Evolutionary conservation across 2,888 invertebrate genomes (phyloP).

Genomic region (Willowsia nigromaculata): DNA sequence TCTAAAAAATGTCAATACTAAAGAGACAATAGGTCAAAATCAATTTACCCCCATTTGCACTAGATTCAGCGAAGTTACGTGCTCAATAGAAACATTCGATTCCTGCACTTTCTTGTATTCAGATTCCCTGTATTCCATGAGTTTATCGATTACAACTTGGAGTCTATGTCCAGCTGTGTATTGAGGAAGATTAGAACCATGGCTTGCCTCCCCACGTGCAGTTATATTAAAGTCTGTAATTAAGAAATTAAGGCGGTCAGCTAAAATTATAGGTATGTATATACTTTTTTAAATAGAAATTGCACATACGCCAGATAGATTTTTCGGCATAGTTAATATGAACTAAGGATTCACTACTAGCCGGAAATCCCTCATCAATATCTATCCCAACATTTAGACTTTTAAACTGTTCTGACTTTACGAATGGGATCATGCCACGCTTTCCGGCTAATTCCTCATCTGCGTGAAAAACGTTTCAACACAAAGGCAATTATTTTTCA

Average conservation of each 20-base stretch:
- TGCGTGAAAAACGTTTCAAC: too few species aligned
- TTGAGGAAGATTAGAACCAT: slow-evolving; percentile 89
- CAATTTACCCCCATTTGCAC: slow-evolving; percentile 65
- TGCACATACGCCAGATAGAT: slow-evolving; percentile 91
- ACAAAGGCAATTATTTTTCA: too few species aligned
- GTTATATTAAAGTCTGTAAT: slow-evolving; percentile 87
- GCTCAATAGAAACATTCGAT: slow-evolving; percentile 84
- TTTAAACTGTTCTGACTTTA: slow-evolving; percentile 88
- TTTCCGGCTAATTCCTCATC: too few species aligned
- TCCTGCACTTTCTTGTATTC: slow-evolving; percentile 86
- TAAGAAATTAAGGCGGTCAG: too few species aligned
- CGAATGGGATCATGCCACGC: slow-evolving; percentile 92
- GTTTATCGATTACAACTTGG: slow-evolving; percentile 86
- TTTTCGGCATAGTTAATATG: slow-evolving; percentile 87
- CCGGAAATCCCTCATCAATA: slow-evolving; percentile 93
- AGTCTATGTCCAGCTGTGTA: slow-evolving; percentile 92
- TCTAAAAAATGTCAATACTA: too few species aligned
- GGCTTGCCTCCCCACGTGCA: slow-evolving; percentile 91
- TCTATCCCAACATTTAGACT: too few species aligned
- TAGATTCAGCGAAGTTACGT: slow-evolving; percentile 50
- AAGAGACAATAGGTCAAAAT: too few species aligned
- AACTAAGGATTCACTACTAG: slow-evolving; percentile 84
- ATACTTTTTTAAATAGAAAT: background rate
- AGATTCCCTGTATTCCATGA: slow-evolving; percentile 86
- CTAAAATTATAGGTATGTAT: background rate